These are phyloP conservation scores for Teinopalpus imperialis DNA, from an alignment of 2,888 invertebrate genomes.

Conservation along the genomic window DNA sequence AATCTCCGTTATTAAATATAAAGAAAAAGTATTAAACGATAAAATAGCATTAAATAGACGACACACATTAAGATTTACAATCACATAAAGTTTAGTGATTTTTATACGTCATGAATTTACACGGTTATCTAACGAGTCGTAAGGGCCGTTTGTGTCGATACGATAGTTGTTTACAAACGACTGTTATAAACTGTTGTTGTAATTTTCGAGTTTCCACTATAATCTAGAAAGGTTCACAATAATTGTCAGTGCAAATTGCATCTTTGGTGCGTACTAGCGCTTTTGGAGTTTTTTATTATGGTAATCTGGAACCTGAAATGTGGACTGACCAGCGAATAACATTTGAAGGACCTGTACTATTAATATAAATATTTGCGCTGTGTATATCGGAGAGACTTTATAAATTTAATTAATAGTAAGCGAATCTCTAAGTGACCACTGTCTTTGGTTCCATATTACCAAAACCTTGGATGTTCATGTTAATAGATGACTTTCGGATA, in stretches of 20 bases:
- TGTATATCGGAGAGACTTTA: neutral
- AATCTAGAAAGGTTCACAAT: constrained; percentile 16
- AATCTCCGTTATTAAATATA: neutral
- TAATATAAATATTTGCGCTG: neutral
- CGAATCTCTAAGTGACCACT: no score
- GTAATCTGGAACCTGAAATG: constrained; percentile 8
- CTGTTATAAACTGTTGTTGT: no score
- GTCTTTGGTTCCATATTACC: constrained; percentile 9
- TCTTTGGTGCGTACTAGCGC: constrained; percentile 26
- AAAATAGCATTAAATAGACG: constrained; percentile 15
- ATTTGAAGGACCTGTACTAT: neutral
- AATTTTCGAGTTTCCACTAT: no score
- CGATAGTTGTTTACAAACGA: constrained; percentile 4
- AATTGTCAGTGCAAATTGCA: constrained; percentile 8
- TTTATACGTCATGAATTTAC: constrained; percentile 1
- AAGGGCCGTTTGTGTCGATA: neutral
- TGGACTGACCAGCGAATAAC: neutral
- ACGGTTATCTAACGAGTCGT: constrained; percentile 4
- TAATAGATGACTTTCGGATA: neutral
- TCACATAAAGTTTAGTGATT: constrained; percentile 5
- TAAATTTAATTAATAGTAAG: constrained; percentile 7
- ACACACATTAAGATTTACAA: constrained; percentile 17
- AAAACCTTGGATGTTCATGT: neutral
- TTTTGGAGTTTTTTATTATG: constrained; percentile 5
- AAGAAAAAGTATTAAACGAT: constrained; percentile 3